phyloP scores from a whole-genome alignment of 1,140 invertebrate species.

The Diuraphis noxia region DNA sequence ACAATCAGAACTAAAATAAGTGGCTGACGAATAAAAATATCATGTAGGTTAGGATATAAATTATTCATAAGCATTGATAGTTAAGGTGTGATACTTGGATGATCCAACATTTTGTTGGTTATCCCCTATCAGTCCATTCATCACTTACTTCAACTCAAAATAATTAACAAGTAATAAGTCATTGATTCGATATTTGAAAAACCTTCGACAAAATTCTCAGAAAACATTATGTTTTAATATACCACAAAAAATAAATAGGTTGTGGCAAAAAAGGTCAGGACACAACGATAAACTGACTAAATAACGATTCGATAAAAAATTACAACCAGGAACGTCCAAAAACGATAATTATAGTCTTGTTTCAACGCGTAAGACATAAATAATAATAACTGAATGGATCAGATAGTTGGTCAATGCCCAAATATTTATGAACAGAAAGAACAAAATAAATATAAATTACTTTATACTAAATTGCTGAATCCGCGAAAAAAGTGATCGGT shows the following conservation, averaged over 20 bases:
- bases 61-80: background rate
- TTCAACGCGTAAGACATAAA: too few species aligned
- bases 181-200: background rate
- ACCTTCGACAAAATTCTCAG: background rate
- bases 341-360: too few species aligned
- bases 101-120: background rate
- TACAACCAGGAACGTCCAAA: too few species aligned
- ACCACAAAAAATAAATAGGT: background rate
- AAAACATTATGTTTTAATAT: background rate
- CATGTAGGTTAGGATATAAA: background rate
- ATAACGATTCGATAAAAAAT: too few species aligned
- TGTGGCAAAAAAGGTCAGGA: background rate
- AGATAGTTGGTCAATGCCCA: too few species aligned
- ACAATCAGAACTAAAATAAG: background rate
- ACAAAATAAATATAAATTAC: too few species aligned
- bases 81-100: background rate
- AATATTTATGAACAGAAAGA: too few species aligned
- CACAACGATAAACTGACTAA: background rate
- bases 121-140: background rate
- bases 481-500: too few species aligned
- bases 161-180: background rate
- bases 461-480: too few species aligned
- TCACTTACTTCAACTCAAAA: background rate
- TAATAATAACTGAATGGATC: too few species aligned
- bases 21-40: background rate